Evolutionary conservation across 2,113 vertebrate species (phyloP).

Genomic region (Dicrurus megarhynchus): DNA sequence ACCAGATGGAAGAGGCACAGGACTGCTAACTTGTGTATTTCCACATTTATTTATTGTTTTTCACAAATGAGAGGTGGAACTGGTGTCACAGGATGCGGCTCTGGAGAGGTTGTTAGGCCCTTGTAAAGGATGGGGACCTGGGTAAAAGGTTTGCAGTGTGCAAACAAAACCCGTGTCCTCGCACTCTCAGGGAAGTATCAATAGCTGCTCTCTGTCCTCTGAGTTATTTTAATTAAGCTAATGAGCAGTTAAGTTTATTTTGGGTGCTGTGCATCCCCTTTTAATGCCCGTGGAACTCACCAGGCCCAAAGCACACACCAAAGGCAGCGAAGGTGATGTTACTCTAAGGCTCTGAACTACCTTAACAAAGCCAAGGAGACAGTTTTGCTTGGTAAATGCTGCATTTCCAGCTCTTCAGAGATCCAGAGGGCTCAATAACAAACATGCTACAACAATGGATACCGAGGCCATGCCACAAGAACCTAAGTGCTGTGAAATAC

Average conservation of each 20-base stretch:
- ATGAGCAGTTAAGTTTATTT: neutral
- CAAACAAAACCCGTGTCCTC: neutral
- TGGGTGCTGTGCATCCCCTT: neutral
- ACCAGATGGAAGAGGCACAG: neutral
- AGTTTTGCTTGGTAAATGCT: neutral
- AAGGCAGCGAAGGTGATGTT: neutral
- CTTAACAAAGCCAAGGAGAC: neutral
- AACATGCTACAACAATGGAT: accelerated
- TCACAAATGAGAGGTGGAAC: neutral
- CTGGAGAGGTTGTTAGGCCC: neutral
- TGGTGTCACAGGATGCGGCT: neutral
- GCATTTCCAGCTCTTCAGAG: neutral
- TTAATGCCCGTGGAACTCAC: neutral
- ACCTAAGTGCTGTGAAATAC: neutral
- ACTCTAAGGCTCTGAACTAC: neutral
- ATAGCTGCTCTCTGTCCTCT: neutral
- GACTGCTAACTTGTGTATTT: neutral
- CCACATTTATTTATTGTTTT: neutral
- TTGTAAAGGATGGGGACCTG: neutral
- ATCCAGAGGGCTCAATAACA: neutral
- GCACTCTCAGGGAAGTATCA: neutral
- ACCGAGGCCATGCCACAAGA: accelerated
- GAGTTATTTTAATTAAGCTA: neutral
- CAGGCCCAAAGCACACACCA: accelerated
- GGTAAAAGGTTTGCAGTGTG: neutral